These are phyloP conservation scores for Acanthochromis polyacanthus DNA, from an alignment of 2,113 vertebrate species.

Conservation along the genomic window DNA sequence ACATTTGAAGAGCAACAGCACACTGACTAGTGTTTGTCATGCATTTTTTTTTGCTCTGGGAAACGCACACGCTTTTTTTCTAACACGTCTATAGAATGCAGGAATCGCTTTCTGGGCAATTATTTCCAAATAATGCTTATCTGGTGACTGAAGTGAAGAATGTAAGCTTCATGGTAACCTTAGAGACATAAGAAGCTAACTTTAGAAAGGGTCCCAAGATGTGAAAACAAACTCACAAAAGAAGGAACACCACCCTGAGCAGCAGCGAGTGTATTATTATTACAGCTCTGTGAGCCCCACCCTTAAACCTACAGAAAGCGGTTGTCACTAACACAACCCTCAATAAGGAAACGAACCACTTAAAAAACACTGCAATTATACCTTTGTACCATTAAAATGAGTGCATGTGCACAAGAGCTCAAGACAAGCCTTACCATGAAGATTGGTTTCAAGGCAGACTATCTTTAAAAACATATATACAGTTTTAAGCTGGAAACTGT, in stretches of 20 bases:
- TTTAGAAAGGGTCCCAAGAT: conserved; percentile 30
- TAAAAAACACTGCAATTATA: conserved; percentile 46
- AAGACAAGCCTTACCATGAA: neutral
- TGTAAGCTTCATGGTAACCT: neutral
- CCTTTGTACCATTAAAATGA: conserved; percentile 1
- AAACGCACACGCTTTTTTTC: neutral
- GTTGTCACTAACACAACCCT: conserved; percentile 10
- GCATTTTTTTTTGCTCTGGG: neutral
- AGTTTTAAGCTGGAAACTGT: too few species aligned
- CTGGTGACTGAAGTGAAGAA: neutral
- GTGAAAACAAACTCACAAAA: conserved; percentile 36
- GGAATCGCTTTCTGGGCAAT: neutral
- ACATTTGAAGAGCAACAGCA: conserved; percentile 14
- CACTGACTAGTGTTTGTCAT: neutral
- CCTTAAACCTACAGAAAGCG: conserved; percentile 36
- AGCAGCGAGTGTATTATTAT: conserved; percentile 27
- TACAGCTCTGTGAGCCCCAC: conserved; percentile 29
- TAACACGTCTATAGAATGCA: neutral
- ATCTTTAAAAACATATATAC: too few species aligned
- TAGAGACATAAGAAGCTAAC: conserved; percentile 17
- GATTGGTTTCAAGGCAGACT: neutral
- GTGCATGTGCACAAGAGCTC: neutral
- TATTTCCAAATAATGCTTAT: conserved; percentile 12
- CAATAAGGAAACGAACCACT: conserved; percentile 4
- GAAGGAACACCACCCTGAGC: conserved; percentile 19